These are phyloP conservation scores for Neuroterus valhalla DNA, from an alignment of 1,140 invertebrate genomes.

Conservation along the genomic window DNA sequence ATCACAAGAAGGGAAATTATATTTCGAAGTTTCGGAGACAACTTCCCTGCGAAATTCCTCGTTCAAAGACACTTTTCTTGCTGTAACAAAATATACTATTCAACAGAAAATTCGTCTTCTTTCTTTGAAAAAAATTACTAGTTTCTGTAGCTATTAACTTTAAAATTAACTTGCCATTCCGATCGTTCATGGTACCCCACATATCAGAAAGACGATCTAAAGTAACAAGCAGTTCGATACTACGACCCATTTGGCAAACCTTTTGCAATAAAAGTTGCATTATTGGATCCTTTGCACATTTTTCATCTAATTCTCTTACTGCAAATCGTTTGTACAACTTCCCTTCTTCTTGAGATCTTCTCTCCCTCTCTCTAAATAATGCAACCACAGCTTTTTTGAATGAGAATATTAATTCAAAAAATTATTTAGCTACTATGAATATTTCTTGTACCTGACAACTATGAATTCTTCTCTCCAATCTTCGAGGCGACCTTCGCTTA, in stretches of 20 bases:
- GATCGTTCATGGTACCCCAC: slow-evolving; percentile 58
- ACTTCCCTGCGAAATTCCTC: slow-evolving; percentile 64
- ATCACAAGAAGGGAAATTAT: slow-evolving; percentile 43
- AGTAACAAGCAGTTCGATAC: slow-evolving; percentile 69
- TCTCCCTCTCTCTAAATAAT: slow-evolving; percentile 5
- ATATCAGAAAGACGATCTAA: slow-evolving; percentile 69
- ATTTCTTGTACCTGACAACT: slow-evolving; percentile 67
- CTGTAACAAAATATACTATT: slow-evolving; percentile 49
- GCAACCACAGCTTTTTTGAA: too few species aligned
- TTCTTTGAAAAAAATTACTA: slow-evolving; percentile 11
- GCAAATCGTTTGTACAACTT: slow-evolving; percentile 59
- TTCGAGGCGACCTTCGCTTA: slow-evolving; percentile 74
- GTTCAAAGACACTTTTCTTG: slow-evolving; percentile 57
- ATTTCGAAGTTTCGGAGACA: slow-evolving; percentile 61
- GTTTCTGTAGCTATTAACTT: background rate
- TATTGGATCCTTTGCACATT: slow-evolving; percentile 64
- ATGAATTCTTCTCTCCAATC: slow-evolving; percentile 77
- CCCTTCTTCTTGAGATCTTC: slow-evolving; percentile 44
- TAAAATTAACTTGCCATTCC: slow-evolving; percentile 45
- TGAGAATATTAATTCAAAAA: background rate
- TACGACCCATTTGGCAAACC: slow-evolving; percentile 69
- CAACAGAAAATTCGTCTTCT: background rate
- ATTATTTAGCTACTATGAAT: slow-evolving; percentile 23
- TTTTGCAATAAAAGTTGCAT: slow-evolving; percentile 67
- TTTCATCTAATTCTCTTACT: slow-evolving; percentile 53